Base-by-base conservation (phyloP, 2,888 invertebrate species). In the Sphaerophoria rueppellii region DNA sequence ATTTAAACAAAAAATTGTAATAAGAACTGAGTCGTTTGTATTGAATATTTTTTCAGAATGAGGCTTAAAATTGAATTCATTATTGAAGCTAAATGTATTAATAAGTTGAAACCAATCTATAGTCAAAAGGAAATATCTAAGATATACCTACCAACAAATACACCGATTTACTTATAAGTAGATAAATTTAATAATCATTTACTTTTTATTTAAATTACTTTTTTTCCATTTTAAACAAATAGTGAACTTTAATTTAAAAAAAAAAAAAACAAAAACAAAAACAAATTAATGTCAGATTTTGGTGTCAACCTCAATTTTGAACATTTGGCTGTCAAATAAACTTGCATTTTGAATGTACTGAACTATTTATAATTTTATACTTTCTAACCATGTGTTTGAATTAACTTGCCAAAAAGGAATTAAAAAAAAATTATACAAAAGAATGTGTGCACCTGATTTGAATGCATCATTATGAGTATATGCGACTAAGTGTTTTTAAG, bases 91-190 rank as follows among this genome's bases (percentile, higher is more conserved):
- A 7, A 7, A 9, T 40, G 9, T 40, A 78, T 61, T 77, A 67
- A 86, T 77, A 67, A 86, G 35, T 79, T 72, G 60, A 46, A n/a
- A 70, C 48, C 77, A 81, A 78, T 55, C 40, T 60, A 52, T 79
- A 82, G 63, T 76, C 50, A 61, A 82, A 69, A 48, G 37, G n/a
- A 73, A 75, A 65, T 76, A 79, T 60, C 50, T 76, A 83, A 57
- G 6, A 58, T 73, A 81, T 52, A 61, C 54, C 35, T 58, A 74
- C 70, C 77, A 70, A 63, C 73, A 72, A 78, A 73, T 70, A 86
- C 86, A 86, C 86, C 86, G 86, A 86, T 74, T 86, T 82, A 74
- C 58, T 82, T 40, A 74, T 86, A 86, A 86, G 82, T 85, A 82
- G 71, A 86, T 50, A 65, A 82, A 82, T 78, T 77, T 50, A 82